These are phyloP conservation scores for Mylabris sibirica DNA, from an alignment of 2,888 invertebrate species.

Conservation along the genomic window DNA sequence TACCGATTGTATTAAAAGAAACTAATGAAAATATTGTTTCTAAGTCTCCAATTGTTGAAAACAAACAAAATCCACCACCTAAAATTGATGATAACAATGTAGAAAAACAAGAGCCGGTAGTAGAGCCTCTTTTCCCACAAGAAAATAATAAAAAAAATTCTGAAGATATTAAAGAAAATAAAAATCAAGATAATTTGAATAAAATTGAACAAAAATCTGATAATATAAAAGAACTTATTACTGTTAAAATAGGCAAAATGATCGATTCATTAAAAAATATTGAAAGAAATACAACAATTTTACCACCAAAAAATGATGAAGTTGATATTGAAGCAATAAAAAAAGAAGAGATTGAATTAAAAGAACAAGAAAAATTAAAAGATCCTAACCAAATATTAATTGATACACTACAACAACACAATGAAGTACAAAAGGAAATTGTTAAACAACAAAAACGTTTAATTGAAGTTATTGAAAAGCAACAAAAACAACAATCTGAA, in stretches of 20 bases:
- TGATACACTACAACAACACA: conserved; percentile 73
- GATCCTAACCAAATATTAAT: conserved; percentile 63
- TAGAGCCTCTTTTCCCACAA: conserved; percentile 27
- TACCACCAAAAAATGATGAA: conserved; percentile 55
- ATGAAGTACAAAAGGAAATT: conserved; percentile 72
- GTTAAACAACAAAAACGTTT: conserved; percentile 70
- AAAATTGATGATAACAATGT: conserved; percentile 34
- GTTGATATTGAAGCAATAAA: conserved; percentile 61
- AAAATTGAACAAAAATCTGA: conserved; percentile 14
- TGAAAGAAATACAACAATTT: conserved; percentile 16
- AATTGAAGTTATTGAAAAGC: conserved; percentile 43
- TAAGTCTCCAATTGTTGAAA: not conserved
- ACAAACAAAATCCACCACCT: conserved; percentile 12
- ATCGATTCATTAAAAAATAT: not conserved
- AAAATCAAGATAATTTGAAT: not conserved
- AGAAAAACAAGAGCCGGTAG: conserved; percentile 45
- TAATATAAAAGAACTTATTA: conserved; percentile 15
- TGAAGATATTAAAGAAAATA: conserved; percentile 20
- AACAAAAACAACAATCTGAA: conserved; percentile 23
- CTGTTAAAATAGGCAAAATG: not conserved
- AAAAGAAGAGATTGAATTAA: conserved; percentile 60
- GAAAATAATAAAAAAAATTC: conserved; percentile 13
- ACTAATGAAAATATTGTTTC: not conserved
- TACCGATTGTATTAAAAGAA: conserved; percentile 34
- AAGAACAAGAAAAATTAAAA: conserved; percentile 56